Conservation (phyloP, 1,140 invertebrate species). For the Mercenaria mercenaria region DNA sequence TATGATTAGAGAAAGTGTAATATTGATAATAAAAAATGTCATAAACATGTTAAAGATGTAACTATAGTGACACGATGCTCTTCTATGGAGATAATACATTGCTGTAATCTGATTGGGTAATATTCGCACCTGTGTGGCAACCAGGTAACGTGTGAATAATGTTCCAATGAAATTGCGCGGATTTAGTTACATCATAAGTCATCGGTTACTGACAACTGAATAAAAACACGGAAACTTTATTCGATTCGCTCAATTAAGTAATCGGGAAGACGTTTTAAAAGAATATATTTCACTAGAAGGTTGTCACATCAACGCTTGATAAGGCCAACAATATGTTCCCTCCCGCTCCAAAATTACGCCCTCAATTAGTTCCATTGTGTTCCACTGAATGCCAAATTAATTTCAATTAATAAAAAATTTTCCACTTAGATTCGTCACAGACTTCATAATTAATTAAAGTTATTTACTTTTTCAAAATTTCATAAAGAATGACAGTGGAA, state of each 20-base stretch:
- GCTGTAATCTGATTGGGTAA: constrained; percentile 38
- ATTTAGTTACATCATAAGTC: constrained; percentile 24
- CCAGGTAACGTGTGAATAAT: background rate
- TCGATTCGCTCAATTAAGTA: constrained; percentile 25
- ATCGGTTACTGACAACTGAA: background rate
- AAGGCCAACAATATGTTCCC: background rate
- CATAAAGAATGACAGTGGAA: too few relatives aligned
- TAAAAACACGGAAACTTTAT: constrained; percentile 13
- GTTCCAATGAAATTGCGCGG: background rate
- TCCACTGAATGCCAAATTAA: too few relatives aligned
- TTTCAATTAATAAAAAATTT: too few relatives aligned
- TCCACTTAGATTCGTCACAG: too few relatives aligned
- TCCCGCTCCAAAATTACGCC: background rate
- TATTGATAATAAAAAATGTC: constrained; percentile 35
- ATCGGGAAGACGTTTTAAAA: background rate
- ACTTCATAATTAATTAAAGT: too few relatives aligned
- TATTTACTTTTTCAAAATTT: too few relatives aligned
- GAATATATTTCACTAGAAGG: background rate
- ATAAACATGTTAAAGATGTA: constrained; percentile 44
- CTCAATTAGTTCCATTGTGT: background rate
- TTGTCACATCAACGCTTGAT: background rate
- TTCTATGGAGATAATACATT: constrained; percentile 18
- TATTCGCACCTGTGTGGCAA: constrained; percentile 42
- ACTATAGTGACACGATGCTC: background rate
- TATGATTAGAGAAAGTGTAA: constrained; percentile 58